phyloP scores from a whole-genome alignment of 2,113 vertebrate species.

The Blennius ocellaris region DNA sequence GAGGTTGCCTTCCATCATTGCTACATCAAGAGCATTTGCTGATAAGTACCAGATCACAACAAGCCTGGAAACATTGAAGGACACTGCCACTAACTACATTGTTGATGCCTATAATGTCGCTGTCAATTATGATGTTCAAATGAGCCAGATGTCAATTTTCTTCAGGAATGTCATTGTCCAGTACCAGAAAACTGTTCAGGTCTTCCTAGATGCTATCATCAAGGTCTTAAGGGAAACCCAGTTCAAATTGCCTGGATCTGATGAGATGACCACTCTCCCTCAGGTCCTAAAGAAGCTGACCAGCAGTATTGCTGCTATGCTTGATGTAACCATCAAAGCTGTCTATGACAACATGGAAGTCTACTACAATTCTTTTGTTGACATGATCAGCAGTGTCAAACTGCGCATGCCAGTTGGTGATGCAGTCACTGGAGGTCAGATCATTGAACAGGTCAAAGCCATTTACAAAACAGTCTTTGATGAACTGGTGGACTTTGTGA shows the following conservation, averaged over 20 bases:
- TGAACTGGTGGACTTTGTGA: slow-evolving; percentile 68
- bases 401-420: slow-evolving; percentile 76
- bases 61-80: slow-evolving; percentile 6
- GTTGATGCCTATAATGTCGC: slow-evolving; percentile 69
- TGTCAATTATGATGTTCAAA: slow-evolving; percentile 66
- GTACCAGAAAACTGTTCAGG: slow-evolving; percentile 78
- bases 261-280: slow-evolving; percentile 79
- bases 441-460: slow-evolving; percentile 71
- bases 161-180: slow-evolving; percentile 76
- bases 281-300: slow-evolving; percentile 80
- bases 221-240: slow-evolving; percentile 83
- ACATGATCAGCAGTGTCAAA: slow-evolving; percentile 76
- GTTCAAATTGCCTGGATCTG: slow-evolving; percentile 84
- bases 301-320: slow-evolving; percentile 44
- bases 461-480: slow-evolving; percentile 68
- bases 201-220: slow-evolving; percentile 80
- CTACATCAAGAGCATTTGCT: slow-evolving; percentile 57
- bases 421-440: slow-evolving; percentile 68
- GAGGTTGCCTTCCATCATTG: slow-evolving; percentile 75
- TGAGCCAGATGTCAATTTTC: slow-evolving; percentile 78
- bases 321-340: slow-evolving; percentile 60
- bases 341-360: slow-evolving; percentile 62
- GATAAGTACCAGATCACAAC: slow-evolving; percentile 76
- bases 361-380: slow-evolving; percentile 76
- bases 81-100: slow-evolving; percentile 65